Percentiles rank a stretch among this genome's conserved stretches.
Evolutionary conservation across 2,113 vertebrate genomes (phyloP).

Genomic region (Cathartes aura): DNA sequence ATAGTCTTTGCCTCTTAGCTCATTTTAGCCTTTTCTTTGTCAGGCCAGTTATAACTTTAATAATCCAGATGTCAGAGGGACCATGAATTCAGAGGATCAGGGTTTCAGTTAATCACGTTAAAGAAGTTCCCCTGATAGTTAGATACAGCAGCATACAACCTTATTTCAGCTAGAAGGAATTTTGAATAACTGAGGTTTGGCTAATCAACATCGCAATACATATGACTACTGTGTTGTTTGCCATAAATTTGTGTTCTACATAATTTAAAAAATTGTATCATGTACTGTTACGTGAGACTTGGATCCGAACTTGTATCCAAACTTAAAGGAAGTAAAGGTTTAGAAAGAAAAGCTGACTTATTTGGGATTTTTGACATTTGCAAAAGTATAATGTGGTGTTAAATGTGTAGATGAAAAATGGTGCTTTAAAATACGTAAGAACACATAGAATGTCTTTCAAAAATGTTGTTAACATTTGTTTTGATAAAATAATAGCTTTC

Average conservation of each 20-base stretch:
- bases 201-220: not conserved
- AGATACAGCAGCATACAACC: not conserved
- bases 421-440: not conserved
- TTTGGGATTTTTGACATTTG: not conserved
- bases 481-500: not conserved
- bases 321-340: not conserved
- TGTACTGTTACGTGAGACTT: not conserved
- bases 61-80: constrained; percentile 53
- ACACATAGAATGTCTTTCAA: not conserved
- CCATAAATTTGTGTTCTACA: not conserved
- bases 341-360: not conserved
- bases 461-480: not conserved
- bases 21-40: constrained; percentile 43
- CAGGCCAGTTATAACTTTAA: constrained; percentile 14
- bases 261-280: fast-evolving
- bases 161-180: constrained; percentile 5
- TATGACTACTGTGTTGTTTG: not conserved
- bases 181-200: not conserved
- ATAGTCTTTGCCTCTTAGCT: constrained; percentile 18
- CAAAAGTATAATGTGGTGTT: not conserved
- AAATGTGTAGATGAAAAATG: not conserved
- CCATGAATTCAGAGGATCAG: constrained; percentile 15
- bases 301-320: not conserved
- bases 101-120: constrained; percentile 53
- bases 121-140: constrained; percentile 44